Conservation (phyloP, 2,113 vertebrate genomes). For the Cavia aperea region DNA sequence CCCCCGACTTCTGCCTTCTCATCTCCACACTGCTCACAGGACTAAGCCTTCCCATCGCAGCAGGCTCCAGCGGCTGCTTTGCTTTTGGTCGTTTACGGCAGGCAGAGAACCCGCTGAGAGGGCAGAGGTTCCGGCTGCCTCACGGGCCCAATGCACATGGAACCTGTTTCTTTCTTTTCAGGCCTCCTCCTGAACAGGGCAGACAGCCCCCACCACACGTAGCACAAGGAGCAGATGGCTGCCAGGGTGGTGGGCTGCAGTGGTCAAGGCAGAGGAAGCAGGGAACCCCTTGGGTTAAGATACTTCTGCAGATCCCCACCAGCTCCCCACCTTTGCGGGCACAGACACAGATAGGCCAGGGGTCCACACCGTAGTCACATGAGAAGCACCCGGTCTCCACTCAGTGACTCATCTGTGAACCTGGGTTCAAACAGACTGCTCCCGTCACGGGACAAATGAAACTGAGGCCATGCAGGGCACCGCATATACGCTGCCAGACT, state of each 20-base stretch:
- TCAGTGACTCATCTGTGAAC: background rate
- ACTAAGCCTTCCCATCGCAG: background rate
- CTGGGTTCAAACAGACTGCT: rapidly evolving
- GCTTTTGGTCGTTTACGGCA: background rate
- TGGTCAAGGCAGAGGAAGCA: no score
- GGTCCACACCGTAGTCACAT: rapidly evolving
- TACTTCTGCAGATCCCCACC: background rate
- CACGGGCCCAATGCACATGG: no score
- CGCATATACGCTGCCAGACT: background rate
- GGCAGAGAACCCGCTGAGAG: background rate
- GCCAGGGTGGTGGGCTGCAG: background rate
- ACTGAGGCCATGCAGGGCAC: background rate
- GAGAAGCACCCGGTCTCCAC: background rate
- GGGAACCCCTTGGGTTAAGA: background rate
- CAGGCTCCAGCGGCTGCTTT: background rate
- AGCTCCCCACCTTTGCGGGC: background rate
- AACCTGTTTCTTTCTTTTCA: background rate
- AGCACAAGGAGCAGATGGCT: background rate
- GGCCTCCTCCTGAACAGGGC: background rate
- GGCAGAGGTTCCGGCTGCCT: background rate
- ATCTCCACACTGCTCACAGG: background rate
- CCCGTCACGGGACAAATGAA: background rate
- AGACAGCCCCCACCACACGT: no score
- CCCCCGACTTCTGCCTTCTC: background rate
- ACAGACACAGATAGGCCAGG: background rate